phyloP scores from a whole-genome alignment of 2,797 vertebrate genomes.

The Delichon dasypus region DNA sequence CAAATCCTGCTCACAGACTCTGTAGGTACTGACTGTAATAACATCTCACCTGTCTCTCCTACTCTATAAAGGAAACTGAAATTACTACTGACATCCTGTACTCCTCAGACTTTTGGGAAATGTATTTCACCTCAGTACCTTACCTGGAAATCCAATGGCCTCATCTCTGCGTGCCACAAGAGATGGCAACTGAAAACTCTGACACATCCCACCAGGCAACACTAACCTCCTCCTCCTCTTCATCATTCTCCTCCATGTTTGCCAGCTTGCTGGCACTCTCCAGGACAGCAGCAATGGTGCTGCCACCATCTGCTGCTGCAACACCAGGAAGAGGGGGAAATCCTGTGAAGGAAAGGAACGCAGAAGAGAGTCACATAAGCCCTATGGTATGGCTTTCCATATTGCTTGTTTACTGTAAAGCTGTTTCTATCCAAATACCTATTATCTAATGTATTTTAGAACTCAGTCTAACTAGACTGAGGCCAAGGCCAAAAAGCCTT shows the following conservation, averaged over 20 bases:
- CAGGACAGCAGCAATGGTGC: slow-evolving; percentile 81
- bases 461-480: not conserved
- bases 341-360: slow-evolving; percentile 73
- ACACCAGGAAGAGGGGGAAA: slow-evolving; percentile 94
- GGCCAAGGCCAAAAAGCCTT: not conserved
- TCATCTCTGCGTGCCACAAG: not conserved
- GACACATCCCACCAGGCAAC: not conserved
- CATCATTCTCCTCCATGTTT: slow-evolving; percentile 77
- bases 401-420: not conserved
- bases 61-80: not conserved
- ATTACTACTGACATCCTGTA: not conserved
- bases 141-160: not conserved
- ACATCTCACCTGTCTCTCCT: not conserved
- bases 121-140: not conserved
- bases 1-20: not conserved
- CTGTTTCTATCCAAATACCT: not conserved
- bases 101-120: not conserved
- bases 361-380: not conserved
- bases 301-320: slow-evolving; percentile 69
- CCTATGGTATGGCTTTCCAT: not conserved
- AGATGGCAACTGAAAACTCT: not conserved
- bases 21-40: not conserved
- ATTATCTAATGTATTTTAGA: not conserved
- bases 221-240: slow-evolving; percentile 69
- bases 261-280: slow-evolving; percentile 84